These are phyloP conservation scores for Eulemur macaco DNA, from an alignment of 2,113 vertebrate genomes.

Conservation along the genomic window DNA sequence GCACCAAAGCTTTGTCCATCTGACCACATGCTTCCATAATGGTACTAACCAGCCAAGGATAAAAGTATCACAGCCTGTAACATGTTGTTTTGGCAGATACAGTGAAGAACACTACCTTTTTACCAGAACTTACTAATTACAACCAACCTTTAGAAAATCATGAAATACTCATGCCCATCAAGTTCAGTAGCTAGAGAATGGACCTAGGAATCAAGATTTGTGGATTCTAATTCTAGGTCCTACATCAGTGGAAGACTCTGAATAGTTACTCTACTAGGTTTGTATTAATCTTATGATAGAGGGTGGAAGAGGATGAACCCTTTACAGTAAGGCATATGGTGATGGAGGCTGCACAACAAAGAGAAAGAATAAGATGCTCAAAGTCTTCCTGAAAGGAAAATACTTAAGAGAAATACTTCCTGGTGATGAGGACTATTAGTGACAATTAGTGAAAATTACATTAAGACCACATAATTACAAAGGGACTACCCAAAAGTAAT, in stretches of 20 bases:
- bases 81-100: background rate
- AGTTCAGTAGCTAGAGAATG: background rate
- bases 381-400: constrained; percentile 5
- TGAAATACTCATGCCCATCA: background rate
- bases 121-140: background rate
- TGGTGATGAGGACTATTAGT: background rate
- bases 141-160: background rate
- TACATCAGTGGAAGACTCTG: background rate
- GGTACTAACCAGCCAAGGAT: background rate
- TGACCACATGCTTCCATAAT: background rate
- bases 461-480: constrained; percentile 41
- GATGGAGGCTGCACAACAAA: background rate
- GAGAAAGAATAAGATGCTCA: background rate
- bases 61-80: background rate
- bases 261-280: background rate
- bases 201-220: background rate
- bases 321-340: background rate
- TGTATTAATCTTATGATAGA: background rate
- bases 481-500: background rate
- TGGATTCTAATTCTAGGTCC: background rate
- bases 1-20: background rate
- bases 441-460: constrained; percentile 39
- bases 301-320: background rate
- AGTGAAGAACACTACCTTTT: background rate
- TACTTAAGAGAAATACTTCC: background rate